Conservation (phyloP, 2,113 vertebrate species). For the Morone chrysops region DNA sequence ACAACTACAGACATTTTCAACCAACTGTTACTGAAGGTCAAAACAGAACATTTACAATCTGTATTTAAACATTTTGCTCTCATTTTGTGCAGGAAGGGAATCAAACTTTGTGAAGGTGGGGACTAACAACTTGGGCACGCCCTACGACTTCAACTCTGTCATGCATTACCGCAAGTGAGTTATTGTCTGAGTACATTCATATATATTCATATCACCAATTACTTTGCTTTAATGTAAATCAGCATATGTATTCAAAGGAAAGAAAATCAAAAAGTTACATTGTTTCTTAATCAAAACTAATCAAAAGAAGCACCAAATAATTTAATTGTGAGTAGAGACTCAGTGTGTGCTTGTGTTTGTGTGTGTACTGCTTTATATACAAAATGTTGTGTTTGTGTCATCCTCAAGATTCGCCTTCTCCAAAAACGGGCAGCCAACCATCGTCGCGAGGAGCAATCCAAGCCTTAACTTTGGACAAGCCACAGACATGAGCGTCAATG, state of each 20-base stretch:
- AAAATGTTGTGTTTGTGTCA: not conserved
- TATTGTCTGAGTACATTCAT: not conserved
- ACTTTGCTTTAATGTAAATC: not conserved
- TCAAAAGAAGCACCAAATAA: not conserved
- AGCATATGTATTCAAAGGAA: too few relatives aligned
- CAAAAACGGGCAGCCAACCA: conserved; percentile 55
- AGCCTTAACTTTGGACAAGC: conserved; percentile 27
- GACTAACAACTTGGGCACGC: conserved; percentile 76
- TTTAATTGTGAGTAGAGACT: too few relatives aligned
- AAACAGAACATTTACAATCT: not conserved
- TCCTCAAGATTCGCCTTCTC: conserved; percentile 58
- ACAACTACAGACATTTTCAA: not conserved
- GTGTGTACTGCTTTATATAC: not conserved
- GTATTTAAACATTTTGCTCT: not conserved
- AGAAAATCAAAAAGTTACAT: too few relatives aligned
- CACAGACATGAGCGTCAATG: conserved; percentile 44
- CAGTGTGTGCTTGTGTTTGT: not conserved
- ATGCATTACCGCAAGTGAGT: conserved; percentile 79
- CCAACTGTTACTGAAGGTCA: not conserved
- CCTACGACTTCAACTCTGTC: conserved; percentile 77
- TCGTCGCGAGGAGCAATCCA: conserved; percentile 28
- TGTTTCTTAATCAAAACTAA: too few relatives aligned
- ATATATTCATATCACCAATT: not conserved
- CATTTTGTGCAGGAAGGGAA: conserved; percentile 14
- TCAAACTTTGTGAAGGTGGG: not conserved